phyloP scores from a whole-genome alignment of 2,888 invertebrate genomes.

The Leptinotarsa peninsularis region DNA sequence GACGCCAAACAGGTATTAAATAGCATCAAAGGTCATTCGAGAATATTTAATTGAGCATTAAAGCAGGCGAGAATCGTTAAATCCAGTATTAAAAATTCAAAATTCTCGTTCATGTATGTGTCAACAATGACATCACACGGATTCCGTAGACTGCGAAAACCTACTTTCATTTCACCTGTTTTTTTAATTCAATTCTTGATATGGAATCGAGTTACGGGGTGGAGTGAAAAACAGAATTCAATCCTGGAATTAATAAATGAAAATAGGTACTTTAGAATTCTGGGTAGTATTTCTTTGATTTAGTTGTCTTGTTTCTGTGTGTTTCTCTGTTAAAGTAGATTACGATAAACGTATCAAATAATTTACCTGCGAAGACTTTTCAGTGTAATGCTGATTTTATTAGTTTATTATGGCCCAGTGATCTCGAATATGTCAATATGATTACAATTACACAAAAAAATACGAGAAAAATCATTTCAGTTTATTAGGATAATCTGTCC shows the following conservation, averaged over 20 bases:
- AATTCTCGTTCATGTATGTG: conserved; percentile 17
- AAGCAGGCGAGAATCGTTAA: conserved; percentile 11
- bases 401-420: no score
- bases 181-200: conserved; percentile 1
- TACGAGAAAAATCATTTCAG: no score
- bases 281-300: no score
- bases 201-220: background rate
- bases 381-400: no score
- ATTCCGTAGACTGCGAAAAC: conserved; percentile 11
- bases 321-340: no score
- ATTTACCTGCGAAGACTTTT: no score
- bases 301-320: no score
- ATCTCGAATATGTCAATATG: no score
- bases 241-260: background rate
- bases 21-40: conserved; percentile 6
- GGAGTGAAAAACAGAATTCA: background rate
- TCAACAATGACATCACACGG: conserved; percentile 18
- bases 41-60: conserved; percentile 12
- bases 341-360: no score
- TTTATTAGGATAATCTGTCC: no score
- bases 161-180: conserved; percentile 14
- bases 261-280: no score
- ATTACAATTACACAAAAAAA: no score
- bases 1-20: background rate
- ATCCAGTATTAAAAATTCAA: conserved; percentile 14